Base-by-base conservation (phyloP, 2,113 vertebrate species). In the Upupa epops region DNA sequence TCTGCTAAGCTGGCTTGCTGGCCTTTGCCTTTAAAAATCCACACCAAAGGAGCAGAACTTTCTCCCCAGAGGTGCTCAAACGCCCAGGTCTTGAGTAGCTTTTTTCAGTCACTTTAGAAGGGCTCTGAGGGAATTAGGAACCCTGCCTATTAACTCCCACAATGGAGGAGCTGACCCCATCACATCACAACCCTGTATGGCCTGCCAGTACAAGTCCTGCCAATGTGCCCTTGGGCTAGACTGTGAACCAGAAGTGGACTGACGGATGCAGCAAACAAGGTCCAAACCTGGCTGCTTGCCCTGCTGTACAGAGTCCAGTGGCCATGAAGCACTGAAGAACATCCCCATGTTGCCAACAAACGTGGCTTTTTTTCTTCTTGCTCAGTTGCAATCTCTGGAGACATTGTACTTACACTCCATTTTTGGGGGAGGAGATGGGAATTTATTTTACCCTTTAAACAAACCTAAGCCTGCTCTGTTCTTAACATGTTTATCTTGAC, bases 81-180 rank as follows among this genome's bases (percentile, higher is more conserved):
- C 4, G 22, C 28, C 72, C 24, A 28, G 25, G 37, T 11, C 11
- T 11, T 1, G 4, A 32, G 48, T 5, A 34, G 51, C 10, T 3
- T 32, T 56, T 28, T 17, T 25, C 26, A 45, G 12, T 8, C 46
- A 11, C 46, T 69, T n/a, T 36, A 20, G 3, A 36, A 37, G 8
- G 14, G 3, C 0, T 21, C 11, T 0, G 1, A 45, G 26, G 55
- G 8, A 3, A 19, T 20, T 37, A 2, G 0, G 19, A 72, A 66
- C 51, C 51, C 56, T 63, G 49, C 19, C 58, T 8, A 21, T 8
- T 16, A 11, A 26, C 25, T 31, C 32, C 36, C 37, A 11, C 49
- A 42, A 2, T 8, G 31, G 20, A 34, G 26, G 28, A 32, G 51
- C 11, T 10, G 26, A 2, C n/a, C 45, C 46, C 37, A 31, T 13